A percentile compares a stretch with the other conserved stretches of the same genome.
Conservation (phyloP, 2,888 invertebrate genomes). For the Sarcophaga carnaria region DNA sequence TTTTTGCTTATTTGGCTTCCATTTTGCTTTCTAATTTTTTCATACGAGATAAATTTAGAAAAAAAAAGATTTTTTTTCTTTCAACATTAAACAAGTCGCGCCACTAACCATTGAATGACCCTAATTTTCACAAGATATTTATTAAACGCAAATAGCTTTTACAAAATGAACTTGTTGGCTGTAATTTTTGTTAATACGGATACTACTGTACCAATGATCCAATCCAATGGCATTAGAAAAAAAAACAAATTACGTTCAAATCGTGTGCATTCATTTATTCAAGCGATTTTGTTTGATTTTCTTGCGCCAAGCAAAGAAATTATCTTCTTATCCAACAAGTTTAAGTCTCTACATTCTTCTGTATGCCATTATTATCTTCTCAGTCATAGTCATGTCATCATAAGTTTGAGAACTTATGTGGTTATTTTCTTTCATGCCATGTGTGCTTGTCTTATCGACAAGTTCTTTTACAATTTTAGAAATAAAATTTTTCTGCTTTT, state of each 20-base stretch:
- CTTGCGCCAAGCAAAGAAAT: conserved; percentile 13
- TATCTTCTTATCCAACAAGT: conserved; percentile 49
- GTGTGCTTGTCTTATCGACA: conserved; percentile 49
- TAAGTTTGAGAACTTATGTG: conserved; percentile 56
- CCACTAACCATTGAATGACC: conserved; percentile 33
- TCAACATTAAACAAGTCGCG: conserved; percentile 45
- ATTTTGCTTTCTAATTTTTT: too few relatives aligned
- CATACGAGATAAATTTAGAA: too few relatives aligned
- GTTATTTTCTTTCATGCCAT: conserved; percentile 22
- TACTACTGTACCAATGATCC: neutral
- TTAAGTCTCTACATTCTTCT: conserved; percentile 19
- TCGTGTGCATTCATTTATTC: conserved; percentile 58
- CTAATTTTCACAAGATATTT: neutral
- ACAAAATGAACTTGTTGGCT: conserved; percentile 57
- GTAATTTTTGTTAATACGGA: conserved; percentile 9
- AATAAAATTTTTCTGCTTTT: conserved; percentile 17
- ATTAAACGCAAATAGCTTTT: conserved; percentile 18
- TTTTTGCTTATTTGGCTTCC: neutral
- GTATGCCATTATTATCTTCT: conserved; percentile 50
- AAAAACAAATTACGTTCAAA: neutral
- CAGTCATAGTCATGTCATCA: conserved; percentile 60
- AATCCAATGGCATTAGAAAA: neutral
- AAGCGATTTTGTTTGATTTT: conserved; percentile 28
- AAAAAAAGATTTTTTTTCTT: neutral
- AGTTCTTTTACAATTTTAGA: conserved; percentile 53